These are phyloP conservation scores for Helicoverpa assulta DNA, from an alignment of 2,888 invertebrate genomes.

Conservation along the genomic window DNA sequence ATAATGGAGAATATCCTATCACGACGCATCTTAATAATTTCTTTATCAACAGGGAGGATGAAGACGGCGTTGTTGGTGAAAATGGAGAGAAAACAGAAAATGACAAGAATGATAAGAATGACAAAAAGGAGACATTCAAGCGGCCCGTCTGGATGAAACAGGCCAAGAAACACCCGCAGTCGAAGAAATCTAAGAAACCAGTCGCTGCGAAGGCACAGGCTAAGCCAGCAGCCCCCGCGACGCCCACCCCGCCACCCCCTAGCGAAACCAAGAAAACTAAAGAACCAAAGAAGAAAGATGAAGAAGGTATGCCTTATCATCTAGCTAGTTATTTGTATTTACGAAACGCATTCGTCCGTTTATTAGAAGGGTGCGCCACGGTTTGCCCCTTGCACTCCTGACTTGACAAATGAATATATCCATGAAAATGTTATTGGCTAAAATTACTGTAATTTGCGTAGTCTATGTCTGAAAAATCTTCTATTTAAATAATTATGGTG, in stretches of 20 bases:
- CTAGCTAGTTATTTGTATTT: not conserved
- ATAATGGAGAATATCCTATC: too few relatives aligned
- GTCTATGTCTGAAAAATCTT: too few relatives aligned
- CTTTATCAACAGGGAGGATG: conserved; percentile 84
- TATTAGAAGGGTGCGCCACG: too few relatives aligned
- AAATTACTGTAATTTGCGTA: too few relatives aligned
- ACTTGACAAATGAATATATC: too few relatives aligned
- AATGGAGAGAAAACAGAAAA: conserved; percentile 85
- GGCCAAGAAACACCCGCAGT: conserved; percentile 76
- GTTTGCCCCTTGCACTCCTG: too few relatives aligned
- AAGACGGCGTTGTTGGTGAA: conserved; percentile 88
- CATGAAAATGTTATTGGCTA: too few relatives aligned
- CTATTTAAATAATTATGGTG: too few relatives aligned
- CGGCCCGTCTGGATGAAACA: conserved; percentile 89
- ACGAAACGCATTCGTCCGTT: too few relatives aligned
- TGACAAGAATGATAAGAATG: conserved; percentile 81
- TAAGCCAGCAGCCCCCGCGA: conserved; percentile 64
- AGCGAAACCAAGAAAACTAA: conserved; percentile 76
- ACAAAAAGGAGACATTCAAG: conserved; percentile 90
- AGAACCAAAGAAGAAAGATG: conserved; percentile 85
- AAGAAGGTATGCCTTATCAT: conserved; percentile 68
- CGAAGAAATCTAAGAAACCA: conserved; percentile 74
- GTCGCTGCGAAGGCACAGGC: conserved; percentile 70
- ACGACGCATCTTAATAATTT: too few relatives aligned
- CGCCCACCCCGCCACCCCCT: conserved; percentile 67